Conservation (phyloP, 2,113 vertebrate genomes). For the Platysteira castanea region DNA sequence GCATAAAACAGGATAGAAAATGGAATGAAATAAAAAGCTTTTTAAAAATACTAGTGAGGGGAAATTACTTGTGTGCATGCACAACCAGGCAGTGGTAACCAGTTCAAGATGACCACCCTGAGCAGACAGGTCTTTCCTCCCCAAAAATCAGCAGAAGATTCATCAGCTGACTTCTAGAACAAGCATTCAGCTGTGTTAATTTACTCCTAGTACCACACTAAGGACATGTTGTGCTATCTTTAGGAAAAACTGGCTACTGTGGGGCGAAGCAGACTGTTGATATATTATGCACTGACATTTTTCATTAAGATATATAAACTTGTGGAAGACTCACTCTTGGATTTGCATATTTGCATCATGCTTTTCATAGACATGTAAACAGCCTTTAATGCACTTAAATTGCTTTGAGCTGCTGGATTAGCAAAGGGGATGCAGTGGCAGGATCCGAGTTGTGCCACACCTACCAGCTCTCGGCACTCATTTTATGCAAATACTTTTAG, state of each 20-base stretch:
- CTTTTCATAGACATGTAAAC: background rate
- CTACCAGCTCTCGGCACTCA: background rate
- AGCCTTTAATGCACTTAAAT: background rate
- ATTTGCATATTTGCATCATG: background rate
- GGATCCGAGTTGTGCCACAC: background rate
- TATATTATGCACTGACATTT: background rate
- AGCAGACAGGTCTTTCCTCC: background rate
- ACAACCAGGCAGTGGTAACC: background rate
- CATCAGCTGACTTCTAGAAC: background rate
- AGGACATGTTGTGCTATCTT: background rate
- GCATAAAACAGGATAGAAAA: background rate
- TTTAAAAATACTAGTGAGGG: background rate
- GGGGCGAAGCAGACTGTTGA: background rate
- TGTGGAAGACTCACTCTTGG: background rate
- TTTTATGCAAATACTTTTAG: background rate
- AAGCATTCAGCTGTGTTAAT: background rate
- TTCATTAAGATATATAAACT: constrained; percentile 28
- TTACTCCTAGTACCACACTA: background rate
- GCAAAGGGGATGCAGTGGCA: background rate
- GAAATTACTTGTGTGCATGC: background rate
- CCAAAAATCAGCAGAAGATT: background rate
- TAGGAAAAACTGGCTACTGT: background rate
- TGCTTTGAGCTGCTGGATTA: background rate
- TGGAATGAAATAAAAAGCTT: background rate
- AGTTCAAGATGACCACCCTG: background rate